These are phyloP conservation scores for Heliconius hermathena DNA, from an alignment of 1,140 invertebrate genomes.

Conservation along the genomic window DNA sequence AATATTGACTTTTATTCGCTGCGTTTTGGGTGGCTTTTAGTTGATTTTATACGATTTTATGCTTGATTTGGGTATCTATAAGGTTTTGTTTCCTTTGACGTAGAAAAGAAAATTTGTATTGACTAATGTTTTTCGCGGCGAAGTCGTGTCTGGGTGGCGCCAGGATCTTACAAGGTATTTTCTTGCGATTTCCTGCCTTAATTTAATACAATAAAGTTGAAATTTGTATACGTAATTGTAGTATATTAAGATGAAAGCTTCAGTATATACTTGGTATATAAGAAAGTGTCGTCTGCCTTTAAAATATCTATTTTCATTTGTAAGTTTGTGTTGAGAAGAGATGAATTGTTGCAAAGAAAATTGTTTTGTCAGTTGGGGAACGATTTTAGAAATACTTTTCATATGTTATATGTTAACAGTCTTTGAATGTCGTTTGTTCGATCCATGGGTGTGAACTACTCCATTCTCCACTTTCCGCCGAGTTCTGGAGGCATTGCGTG, in stretches of 20 bases:
- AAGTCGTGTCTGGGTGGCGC: conserved; percentile 73
- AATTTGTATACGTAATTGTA: not conserved
- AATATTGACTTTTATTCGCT: conserved; percentile 26
- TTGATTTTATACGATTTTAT: conserved; percentile 35
- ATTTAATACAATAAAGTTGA: not conserved
- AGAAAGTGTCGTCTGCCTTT: conserved; percentile 25
- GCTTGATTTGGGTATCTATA: not conserved
- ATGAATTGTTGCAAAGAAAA: conserved; percentile 4
- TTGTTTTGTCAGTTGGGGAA: not conserved
- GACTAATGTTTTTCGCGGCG: conserved; percentile 62
- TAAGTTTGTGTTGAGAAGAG: conserved; percentile 17
- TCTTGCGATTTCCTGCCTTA: conserved; percentile 31
- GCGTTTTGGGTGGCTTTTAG: conserved; percentile 25
- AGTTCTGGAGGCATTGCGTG: no score
- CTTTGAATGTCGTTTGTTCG: no score
- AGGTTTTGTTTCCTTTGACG: conserved; percentile 25
- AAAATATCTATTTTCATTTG: conserved; percentile 36
- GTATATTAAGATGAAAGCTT: conserved; percentile 4
- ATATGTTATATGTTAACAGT: no score
- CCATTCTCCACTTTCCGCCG: no score
- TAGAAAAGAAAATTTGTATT: conserved; percentile 39
- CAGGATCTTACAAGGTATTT: conserved; percentile 33
- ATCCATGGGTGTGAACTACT: no score
- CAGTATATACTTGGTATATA: conserved; percentile 27
- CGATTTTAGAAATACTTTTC: not conserved